Percentiles rank a stretch among this genome's conserved stretches.
These are phyloP conservation scores for Nebria salina DNA, from an alignment of 2,888 invertebrate genomes.

Conservation along the genomic window DNA sequence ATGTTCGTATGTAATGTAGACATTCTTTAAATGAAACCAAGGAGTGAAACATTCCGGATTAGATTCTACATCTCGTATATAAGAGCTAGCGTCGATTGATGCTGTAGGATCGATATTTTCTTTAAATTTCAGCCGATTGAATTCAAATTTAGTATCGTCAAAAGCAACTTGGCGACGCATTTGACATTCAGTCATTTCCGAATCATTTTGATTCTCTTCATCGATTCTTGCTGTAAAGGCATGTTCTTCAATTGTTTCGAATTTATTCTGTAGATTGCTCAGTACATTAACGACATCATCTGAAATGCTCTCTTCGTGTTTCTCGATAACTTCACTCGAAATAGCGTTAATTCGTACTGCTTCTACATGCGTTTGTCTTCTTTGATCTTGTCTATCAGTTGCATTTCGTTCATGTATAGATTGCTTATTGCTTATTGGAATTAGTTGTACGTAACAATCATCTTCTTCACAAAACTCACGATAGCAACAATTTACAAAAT, in stretches of 20 bases:
- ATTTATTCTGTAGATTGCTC: conserved; percentile 6
- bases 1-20: conserved; percentile 23
- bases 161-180: conserved; percentile 34
- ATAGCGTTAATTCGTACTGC: conserved; percentile 47
- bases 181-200: conserved; percentile 24
- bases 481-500: conserved; percentile 20
- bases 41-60: conserved; percentile 5
- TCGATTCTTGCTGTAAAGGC: conserved; percentile 43
- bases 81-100: not conserved
- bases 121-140: conserved; percentile 17
- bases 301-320: not conserved
- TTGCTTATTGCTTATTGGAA: not conserved
- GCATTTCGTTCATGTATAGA: conserved; percentile 20
- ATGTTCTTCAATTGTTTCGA: conserved; percentile 42
- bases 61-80: not conserved
- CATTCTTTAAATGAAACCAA: conserved; percentile 22
- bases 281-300: conserved; percentile 22
- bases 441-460: conserved; percentile 25
- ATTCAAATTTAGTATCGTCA: conserved; percentile 26
- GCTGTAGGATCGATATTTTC: not conserved
- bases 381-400: conserved; percentile 28
- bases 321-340: conserved; percentile 29
- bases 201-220: conserved; percentile 45
- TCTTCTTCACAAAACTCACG: conserved; percentile 23
- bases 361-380: conserved; percentile 31